Conservation (phyloP, 2,797 vertebrate species). For the Enteromius anoplus region DNA sequence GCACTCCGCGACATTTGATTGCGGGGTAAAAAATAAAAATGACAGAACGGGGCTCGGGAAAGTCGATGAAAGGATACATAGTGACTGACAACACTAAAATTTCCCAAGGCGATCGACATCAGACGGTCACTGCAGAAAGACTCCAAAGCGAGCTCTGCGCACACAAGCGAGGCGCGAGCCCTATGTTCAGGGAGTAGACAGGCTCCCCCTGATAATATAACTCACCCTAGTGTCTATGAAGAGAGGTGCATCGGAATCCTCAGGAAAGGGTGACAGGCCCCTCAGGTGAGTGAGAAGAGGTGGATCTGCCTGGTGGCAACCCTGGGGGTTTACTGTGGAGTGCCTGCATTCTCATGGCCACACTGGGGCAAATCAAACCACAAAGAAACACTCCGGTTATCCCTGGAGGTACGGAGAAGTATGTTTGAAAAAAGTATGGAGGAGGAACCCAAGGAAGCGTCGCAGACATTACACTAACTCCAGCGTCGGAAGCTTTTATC, state of each 20-base stretch:
- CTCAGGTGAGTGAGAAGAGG: slow-evolving; percentile 64
- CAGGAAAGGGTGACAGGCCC: slow-evolving; percentile 71
- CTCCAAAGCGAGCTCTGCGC: slow-evolving; percentile 46
- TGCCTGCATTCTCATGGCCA: slow-evolving; percentile 49
- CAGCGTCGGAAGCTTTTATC: slow-evolving; percentile 36
- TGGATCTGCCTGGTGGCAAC: slow-evolving; percentile 61
- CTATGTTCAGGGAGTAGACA: slow-evolving; percentile 60
- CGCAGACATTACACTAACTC: slow-evolving; percentile 35
- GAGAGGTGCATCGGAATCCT: slow-evolving; percentile 66
- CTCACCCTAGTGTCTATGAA: slow-evolving; percentile 60
- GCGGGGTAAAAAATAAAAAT: background rate
- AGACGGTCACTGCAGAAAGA: slow-evolving; percentile 53
- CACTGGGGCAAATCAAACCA: slow-evolving; percentile 61
- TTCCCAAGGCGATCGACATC: slow-evolving; percentile 65
- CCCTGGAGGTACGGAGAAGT: slow-evolving; percentile 47
- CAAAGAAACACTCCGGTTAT: slow-evolving; percentile 37
- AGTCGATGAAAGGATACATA: slow-evolving; percentile 63
- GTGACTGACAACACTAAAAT: slow-evolving; percentile 68
- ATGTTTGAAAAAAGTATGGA: slow-evolving; percentile 41
- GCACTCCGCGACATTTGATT: slow-evolving; percentile 28
- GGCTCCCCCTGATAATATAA: slow-evolving; percentile 55
- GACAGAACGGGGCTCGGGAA: slow-evolving; percentile 52
- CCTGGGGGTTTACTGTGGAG: slow-evolving; percentile 52
- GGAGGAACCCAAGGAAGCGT: background rate
- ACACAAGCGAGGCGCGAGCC: slow-evolving; percentile 45